A percentile compares a stretch with the other conserved stretches of the same genome.
Evolutionary conservation across 2,888 invertebrate genomes (phyloP).

Genomic region (Leucophenga maculata): DNA sequence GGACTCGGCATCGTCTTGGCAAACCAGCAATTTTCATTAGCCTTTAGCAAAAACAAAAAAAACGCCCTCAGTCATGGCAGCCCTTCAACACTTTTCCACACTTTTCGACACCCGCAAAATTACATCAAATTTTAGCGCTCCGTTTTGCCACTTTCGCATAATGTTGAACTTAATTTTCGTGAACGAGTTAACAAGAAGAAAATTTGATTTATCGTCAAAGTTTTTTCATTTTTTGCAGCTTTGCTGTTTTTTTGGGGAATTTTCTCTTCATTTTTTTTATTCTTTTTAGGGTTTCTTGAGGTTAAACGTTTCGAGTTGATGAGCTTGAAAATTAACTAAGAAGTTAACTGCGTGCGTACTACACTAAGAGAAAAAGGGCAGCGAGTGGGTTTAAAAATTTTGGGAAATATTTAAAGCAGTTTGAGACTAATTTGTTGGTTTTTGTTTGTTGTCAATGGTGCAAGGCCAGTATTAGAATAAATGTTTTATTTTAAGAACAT

Average conservation of each 20-base stretch:
- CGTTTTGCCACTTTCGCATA: conserved; percentile 29
- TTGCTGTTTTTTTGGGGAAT: not conserved
- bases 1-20: no score
- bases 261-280: not conserved
- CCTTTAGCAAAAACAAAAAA: conserved; percentile 25
- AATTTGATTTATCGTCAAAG: conserved; percentile 54
- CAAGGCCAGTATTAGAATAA: no score
- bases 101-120: conserved; percentile 39
- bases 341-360: conserved; percentile 1
- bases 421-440: no score
- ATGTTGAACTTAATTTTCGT: conserved; percentile 57
- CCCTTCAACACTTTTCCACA: not conserved
- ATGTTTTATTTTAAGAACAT: no score
- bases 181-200: conserved; percentile 60
- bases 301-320: conserved; percentile 18
- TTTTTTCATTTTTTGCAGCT: not conserved
- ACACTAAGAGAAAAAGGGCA: not conserved
- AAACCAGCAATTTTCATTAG: conserved; percentile 47
- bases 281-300: not conserved
- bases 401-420: no score
- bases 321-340: conserved; percentile 8
- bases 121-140: conserved; percentile 40
- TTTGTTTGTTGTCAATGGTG: no score
- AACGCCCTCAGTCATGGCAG: not conserved
- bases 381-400: not conserved